Evolutionary conservation across 2,888 invertebrate genomes (phyloP), one percentile per base, ranked within the genome.

Genomic region (Amiota mariae): DNA sequence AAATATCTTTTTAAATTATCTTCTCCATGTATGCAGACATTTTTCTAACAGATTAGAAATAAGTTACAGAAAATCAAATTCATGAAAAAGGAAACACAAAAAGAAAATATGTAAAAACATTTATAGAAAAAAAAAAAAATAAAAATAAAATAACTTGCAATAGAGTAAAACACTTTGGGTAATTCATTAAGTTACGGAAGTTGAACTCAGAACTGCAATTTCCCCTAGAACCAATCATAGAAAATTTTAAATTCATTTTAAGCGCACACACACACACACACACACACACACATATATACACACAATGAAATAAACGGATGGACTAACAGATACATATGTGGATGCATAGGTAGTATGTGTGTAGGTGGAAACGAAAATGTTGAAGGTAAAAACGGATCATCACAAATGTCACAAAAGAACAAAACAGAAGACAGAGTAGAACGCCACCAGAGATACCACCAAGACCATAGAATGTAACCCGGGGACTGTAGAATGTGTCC

Each of bases 141-240:
- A 51, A 66, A 24, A 24, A 1, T 24, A 24, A n/a, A n/a, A n/a
- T n/a, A n/a, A 24, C 24, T 12, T 12, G 36, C 24, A 20, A 57
- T 72, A 64, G 79, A 85, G 85, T 82, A 81, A 85, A 88, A 87
- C 85, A 87, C 88, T 88, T 89, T 88, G 86, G 86, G 88, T 88
- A 89, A 90, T 90, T 90, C 90, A 90, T 90, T 90, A 89, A 89
- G 88, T 87, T 88, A 88, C 89, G 89, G 89, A 90, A 90, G 90
- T 90, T 89, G 88, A 89, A 89, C 89, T 90, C 89, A 89, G 89
- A 89, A 89, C 89, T 88, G 89, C 89, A 90, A 90, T 90, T 90
- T 90, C 89, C 89, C 89, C 87, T 88, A 89, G 88, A 89, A 89
- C 87, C 89, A 89, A 88, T 88, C 88, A 88, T 82, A 87, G 88